phyloP scores from a whole-genome alignment of 1,140 invertebrate genomes.

The Paralvinella palmiformis region DNA sequence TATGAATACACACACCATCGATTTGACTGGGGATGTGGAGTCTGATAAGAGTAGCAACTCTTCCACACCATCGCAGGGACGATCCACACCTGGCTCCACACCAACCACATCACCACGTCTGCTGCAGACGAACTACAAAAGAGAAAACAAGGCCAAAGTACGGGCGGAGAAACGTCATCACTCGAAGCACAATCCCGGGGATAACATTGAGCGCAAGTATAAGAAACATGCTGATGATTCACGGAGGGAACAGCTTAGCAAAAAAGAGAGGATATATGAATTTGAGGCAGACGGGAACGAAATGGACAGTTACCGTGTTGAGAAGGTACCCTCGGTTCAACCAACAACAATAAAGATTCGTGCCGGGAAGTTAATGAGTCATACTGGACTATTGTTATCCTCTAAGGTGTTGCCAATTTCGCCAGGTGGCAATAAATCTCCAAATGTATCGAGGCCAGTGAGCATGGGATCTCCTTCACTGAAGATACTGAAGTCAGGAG shows the following conservation, averaged over 20 bases:
- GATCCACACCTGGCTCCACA: neutral
- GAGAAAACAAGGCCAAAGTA: too few species aligned
- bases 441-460: neutral
- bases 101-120: neutral
- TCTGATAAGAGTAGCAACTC: neutral
- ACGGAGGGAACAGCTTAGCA: neutral
- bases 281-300: constrained; percentile 15
- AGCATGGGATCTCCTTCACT: neutral
- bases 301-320: neutral
- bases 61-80: neutral
- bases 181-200: constrained; percentile 4
- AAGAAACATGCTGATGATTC: neutral
- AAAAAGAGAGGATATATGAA: constrained; percentile 20
- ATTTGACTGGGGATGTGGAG: neutral
- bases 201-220: neutral
- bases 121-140: too few species aligned
- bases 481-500: neutral
- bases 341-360: constrained; percentile 15
- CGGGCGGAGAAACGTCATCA: neutral
- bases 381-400: too few species aligned
- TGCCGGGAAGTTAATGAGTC: neutral
- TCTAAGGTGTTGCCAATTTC: neutral
- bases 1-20: too few species aligned
- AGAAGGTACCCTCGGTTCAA: neutral
- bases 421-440: neutral